These are phyloP conservation scores for Dione vanillae DNA, from an alignment of 2,888 invertebrate genomes.

Conservation along the genomic window DNA sequence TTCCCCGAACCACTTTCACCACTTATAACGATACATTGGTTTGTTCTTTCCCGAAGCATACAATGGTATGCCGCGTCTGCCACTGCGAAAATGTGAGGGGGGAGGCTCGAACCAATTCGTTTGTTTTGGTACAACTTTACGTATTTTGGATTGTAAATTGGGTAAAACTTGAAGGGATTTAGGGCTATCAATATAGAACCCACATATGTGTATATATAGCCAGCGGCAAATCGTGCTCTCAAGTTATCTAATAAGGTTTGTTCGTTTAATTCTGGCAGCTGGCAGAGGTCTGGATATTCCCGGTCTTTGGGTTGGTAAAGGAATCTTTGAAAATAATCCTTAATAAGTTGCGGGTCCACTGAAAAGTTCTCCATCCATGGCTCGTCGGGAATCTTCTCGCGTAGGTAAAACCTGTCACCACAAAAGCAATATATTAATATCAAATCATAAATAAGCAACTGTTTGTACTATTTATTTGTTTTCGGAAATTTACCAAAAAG, in stretches of 20 bases:
- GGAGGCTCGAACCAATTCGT: constrained; percentile 94
- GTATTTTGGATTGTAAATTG: constrained; percentile 99
- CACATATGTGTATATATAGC: constrained; percentile 98
- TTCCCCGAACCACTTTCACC: constrained; percentile 98
- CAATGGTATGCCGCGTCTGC: constrained; percentile 97
- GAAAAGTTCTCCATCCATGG: constrained; percentile 95
- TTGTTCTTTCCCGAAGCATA: constrained; percentile 95
- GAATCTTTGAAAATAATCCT: constrained; percentile 96
- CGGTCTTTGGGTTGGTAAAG: constrained; percentile 96
- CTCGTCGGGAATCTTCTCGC: constrained; percentile 93
- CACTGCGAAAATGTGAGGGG: constrained; percentile 98
- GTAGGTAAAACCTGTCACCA: constrained; percentile 90
- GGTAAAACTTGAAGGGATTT: constrained; percentile 97
- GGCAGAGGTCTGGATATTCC: constrained; percentile 97
- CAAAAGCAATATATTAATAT: constrained; percentile 38
- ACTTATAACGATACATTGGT: constrained; percentile 97
- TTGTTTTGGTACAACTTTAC: constrained; percentile 97
- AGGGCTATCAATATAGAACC: constrained; percentile 97
- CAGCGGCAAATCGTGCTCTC: constrained; percentile 93
- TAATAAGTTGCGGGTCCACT: constrained; percentile 95
- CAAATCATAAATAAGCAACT: background rate
- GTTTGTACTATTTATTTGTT: background rate
- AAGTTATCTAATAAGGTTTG: constrained; percentile 96
- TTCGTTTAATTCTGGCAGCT: constrained; percentile 97
- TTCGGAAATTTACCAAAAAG: constrained; percentile 53